Base-by-base conservation (phyloP, 2,888 invertebrate species). In the Amphipyra tragopoginis region DNA sequence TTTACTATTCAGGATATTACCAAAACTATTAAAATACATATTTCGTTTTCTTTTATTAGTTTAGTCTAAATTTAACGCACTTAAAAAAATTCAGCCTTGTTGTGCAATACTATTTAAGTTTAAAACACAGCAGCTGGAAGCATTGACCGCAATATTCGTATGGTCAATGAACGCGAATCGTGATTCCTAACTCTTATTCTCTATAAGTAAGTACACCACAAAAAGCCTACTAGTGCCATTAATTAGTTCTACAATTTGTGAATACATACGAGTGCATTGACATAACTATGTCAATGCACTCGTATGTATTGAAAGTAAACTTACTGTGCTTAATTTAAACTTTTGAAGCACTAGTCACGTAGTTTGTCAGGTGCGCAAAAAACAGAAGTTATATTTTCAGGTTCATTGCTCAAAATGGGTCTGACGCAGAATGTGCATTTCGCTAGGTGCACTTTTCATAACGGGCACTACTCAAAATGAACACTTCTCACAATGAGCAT, bases 61-160 rank as follows among this genome's bases (percentile, higher is more conserved):
- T 47, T 8, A 38, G 8, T 15, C 11, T 29, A 15, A 40, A 9
- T n/a, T n/a, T 9, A 21, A 21, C 3, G 21, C 5, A 3, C 8
- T 39, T 5, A 15, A 29, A 8, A 15, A 36, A 14, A 44, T 13
- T 15, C 14, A 9, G n/a, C 26, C 10, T 8, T 33, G 9, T 21
- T 21, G 21, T 21, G 33, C 5, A 6, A 4, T n/a, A 26, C 5
- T 44, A 43, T 39, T 52, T 26, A 13, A 2, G 39, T 34, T 40
- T 15, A 40, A 14, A 34, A 68, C 39, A 13, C 34, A 70, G 11
- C 34, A 55, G 14, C 4, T 70, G 39, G 47, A 51, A 36, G 10
- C 51, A 63, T 52, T 52, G 53, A 54, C 70, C 53, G 42, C 39
- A 55, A 63, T 51, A 43, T 51, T 40, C 7, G 9, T 42, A 36